These are phyloP conservation scores for Lochmaea crataegi DNA, from an alignment of 2,888 invertebrate genomes.

Conservation along the genomic window DNA sequence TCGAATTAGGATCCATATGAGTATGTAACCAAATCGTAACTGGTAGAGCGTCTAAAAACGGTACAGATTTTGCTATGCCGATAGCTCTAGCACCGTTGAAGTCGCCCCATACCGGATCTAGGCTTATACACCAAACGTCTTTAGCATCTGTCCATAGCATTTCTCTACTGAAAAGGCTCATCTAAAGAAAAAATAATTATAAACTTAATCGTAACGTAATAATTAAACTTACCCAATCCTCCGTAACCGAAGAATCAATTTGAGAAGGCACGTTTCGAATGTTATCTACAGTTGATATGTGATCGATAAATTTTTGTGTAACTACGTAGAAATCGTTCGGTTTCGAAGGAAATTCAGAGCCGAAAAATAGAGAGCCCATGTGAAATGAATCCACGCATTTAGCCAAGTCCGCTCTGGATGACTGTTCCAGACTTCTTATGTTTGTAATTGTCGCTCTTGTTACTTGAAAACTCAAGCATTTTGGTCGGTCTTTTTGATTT, in stretches of 20 bases:
- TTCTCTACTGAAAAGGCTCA: constrained; percentile 59
- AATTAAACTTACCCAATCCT: constrained; percentile 54
- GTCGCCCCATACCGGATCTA: constrained; percentile 95
- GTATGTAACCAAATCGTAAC: constrained; percentile 85
- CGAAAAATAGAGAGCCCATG: constrained; percentile 79
- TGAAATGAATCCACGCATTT: constrained; percentile 83
- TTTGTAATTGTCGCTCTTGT: constrained; percentile 82
- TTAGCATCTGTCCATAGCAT: constrained; percentile 85
- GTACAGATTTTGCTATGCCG: constrained; percentile 79
- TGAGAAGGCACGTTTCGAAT: constrained; percentile 61
- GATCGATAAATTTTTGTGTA: constrained; percentile 84
- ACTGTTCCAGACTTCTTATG: constrained; percentile 71
- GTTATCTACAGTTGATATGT: constrained; percentile 68
- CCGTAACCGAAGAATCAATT: constrained; percentile 56
- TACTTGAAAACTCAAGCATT: constrained; percentile 85
- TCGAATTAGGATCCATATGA: constrained; percentile 64
- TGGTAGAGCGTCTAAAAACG: constrained; percentile 88
- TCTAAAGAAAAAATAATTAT: constrained; percentile 49
- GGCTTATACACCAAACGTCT: constrained; percentile 87
- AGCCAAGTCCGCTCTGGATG: constrained; percentile 83
- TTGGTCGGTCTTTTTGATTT: constrained; percentile 88
- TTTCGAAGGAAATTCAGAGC: constrained; percentile 81
- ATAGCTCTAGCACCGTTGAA: constrained; percentile 86
- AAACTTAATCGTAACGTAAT: too few relatives aligned
- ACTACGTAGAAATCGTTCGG: constrained; percentile 79